phyloP scores from a whole-genome alignment of 2,888 invertebrate species.

The Oligia fasciuncula region DNA sequence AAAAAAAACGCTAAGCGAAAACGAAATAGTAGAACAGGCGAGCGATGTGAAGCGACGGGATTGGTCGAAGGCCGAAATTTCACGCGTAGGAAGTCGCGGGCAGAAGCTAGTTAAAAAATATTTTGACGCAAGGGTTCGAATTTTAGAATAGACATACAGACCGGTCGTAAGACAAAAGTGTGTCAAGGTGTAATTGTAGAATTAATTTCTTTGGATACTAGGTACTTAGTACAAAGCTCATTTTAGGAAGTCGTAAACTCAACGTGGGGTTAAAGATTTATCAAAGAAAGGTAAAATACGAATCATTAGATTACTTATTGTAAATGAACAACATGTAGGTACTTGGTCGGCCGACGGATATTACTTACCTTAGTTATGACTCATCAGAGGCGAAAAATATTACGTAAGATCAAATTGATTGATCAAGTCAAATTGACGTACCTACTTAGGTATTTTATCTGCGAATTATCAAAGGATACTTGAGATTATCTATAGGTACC shows the following conservation, averaged over 20 bases:
- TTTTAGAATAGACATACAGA: background rate
- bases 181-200: background rate
- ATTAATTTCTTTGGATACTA: background rate
- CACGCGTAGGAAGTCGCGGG: no score
- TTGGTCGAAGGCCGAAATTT: no score
- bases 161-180: background rate
- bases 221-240: background rate
- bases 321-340: background rate
- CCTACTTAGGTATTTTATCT: background rate
- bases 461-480: conserved; percentile 8
- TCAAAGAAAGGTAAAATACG: background rate
- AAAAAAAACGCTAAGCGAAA: no score
- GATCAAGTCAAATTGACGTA: background rate
- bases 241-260: background rate
- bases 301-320: background rate
- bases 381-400: background rate
- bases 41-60: no score
- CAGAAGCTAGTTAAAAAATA: background rate
- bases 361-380: background rate
- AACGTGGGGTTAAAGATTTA: no score
- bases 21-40: no score
- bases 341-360: background rate
- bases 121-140: background rate
- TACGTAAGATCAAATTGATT: background rate
- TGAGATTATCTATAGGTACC: background rate